Evolutionary conservation across 2,797 vertebrate species (phyloP), one percentile per base, ranked within the genome.

Genomic region (Pangasius mekongensis): DNA sequence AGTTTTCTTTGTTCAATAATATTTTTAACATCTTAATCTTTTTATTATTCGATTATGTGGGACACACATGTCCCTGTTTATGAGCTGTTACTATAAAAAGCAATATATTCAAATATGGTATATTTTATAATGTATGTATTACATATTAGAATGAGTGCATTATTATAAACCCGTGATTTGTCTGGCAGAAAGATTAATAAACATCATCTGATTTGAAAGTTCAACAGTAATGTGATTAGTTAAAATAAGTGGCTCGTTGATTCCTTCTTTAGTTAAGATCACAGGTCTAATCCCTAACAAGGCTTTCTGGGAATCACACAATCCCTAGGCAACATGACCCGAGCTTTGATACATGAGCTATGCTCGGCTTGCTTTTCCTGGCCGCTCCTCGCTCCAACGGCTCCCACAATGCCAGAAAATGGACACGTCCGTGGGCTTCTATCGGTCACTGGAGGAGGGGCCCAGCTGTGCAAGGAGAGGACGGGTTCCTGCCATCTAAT

Each of bases 401-500:
- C 76, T 87, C 87, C 62, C 88, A 66, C 77, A 90, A 83, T 81
- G 52, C 73, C 85, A 85, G 78, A 20, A 84, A 62, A 90, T 47
- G 0, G 90, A 85, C 58, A 74, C 16, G 84, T 67, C 80, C 91
- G 33, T 49, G 87, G 43, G 87, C 36, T 90, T 87, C 87, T 47
- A 92, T 92, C 92, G 94, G 93, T 90, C 71, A 90, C 10, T 78
- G 14, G 91, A 85, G 91, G 91, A 91, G 89, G 84, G 90, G 87
- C 89, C 94, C 94, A 95, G 95, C 94, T 95, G 95, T 89, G 93
- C 92, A 89, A 91, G 89, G 88, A 94, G 92, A 92, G 89, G 94
- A 95, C 90, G 94, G 95, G 94, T 97, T 96, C 96, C 96, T 96
- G 96, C 94, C 94, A 96, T 95, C 96, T 94, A 96, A 95, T 94